A percentile compares a stretch with the other conserved stretches of the same genome.
Conservation (phyloP, 2,113 vertebrate species). For the Scophthalmus maximus region DNA sequence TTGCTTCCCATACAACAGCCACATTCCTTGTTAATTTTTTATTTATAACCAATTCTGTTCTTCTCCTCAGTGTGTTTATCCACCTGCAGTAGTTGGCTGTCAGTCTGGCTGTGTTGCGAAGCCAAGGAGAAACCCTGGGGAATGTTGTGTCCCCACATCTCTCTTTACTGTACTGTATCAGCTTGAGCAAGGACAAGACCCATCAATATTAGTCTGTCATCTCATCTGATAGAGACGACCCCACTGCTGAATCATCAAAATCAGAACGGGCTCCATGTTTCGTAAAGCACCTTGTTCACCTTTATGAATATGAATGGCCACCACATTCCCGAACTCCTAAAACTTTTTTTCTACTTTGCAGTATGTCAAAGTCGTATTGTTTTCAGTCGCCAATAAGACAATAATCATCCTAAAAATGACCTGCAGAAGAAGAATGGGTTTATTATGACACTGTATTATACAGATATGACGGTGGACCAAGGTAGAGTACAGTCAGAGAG, state of each 20-base stretch:
- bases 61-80: constrained; percentile 52
- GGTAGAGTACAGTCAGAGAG: background rate
- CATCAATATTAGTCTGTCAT: constrained; percentile 78
- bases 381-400: constrained; percentile 8
- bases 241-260: constrained; percentile 67
- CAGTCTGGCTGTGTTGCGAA: constrained; percentile 54
- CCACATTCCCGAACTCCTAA: constrained; percentile 3
- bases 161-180: constrained; percentile 65
- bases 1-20: constrained; percentile 1
- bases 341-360: constrained; percentile 45
- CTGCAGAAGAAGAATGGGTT: no score
- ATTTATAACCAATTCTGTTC: constrained; percentile 51
- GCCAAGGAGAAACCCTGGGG: constrained; percentile 56
- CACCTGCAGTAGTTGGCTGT: constrained; percentile 58
- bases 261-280: constrained; percentile 46
- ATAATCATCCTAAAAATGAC: no score
- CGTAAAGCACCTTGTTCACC: constrained; percentile 33
- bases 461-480: background rate
- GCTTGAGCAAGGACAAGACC: constrained; percentile 69
- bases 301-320: constrained; percentile 60
- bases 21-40: constrained; percentile 48
- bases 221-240: constrained; percentile 74
- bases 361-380: background rate
- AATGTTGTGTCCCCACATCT: constrained; percentile 35
- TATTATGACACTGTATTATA: no score